Conservation (phyloP, 2,113 vertebrate species). For the Motacilla tschutschensis region DNA sequence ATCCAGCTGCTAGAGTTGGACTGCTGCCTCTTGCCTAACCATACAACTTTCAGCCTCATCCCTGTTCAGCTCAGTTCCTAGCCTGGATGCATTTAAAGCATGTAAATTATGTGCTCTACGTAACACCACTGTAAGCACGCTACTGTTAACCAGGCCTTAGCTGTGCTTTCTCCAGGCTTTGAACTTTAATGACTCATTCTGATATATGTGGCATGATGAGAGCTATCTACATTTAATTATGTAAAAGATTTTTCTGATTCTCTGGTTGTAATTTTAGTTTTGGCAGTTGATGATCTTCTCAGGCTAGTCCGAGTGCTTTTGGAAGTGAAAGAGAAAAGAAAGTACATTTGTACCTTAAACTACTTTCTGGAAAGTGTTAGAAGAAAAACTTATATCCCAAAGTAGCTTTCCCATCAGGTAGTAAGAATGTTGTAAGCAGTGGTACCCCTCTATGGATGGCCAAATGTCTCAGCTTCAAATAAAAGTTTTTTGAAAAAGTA, state of each 20-base stretch:
- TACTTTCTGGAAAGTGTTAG: background rate
- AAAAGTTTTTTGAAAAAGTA: background rate
- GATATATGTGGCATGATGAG: background rate
- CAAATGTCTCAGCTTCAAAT: background rate
- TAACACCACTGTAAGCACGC: background rate
- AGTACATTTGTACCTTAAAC: background rate
- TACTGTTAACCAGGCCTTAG: background rate
- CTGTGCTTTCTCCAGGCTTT: conserved; percentile 15
- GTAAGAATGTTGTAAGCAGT: background rate
- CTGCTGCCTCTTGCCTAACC: background rate
- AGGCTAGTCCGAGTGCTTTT: background rate
- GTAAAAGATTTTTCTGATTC: background rate
- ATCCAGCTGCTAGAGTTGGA: conserved; percentile 21
- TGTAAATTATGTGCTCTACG: background rate
- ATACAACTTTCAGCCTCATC: background rate
- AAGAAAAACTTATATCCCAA: background rate
- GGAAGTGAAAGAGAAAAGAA: background rate
- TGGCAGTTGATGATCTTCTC: background rate
- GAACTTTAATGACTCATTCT: background rate
- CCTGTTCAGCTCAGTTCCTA: background rate
- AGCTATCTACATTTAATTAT: conserved; percentile 13
- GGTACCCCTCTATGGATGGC: background rate
- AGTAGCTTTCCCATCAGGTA: background rate
- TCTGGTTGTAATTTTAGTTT: background rate
- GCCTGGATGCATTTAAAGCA: background rate